Base-by-base conservation (phyloP, 2,888 invertebrate genomes). In the Polyploca ridens region DNA sequence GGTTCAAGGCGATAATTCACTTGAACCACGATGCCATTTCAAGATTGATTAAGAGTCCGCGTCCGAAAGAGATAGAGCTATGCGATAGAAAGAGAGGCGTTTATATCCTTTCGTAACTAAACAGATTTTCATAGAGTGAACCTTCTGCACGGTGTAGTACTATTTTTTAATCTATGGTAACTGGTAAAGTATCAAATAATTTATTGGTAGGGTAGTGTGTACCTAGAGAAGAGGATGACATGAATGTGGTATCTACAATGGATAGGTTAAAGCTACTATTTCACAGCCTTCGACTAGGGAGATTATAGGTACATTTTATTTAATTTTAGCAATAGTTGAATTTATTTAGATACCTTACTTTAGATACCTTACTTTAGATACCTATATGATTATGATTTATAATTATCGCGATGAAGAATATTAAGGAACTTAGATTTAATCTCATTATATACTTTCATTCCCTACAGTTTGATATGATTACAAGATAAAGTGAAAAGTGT, bases 231-330 rank as follows among this genome's bases (percentile, higher is more conserved):
- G 13, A 33, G 27, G 13, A 41, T 61, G 41, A 60, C n/a, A 60
- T 14, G 27, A 63, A 73, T 64, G 74, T 86, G 83, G 66, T 90
- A 85, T 88, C 87, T 90, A 92, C 85, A 88, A 75, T 86, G 90
- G 85, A 74, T 75, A 89, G 90, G 90, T 93, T 93, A 94, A 94
- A 94, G 93, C 93, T 93, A 89, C 86, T 84, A 88, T 84, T 84
- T 93, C 93, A 94, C 93, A 94, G 93, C 93, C 93, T 87, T 91
- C 84, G 87, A 89, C 88, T 85, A 83, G 90, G 89, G 86, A 90
- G 88, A 90, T 90, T 86, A 74, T 76, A 54, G 19, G 54, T 49
- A 49, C 16, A 49, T 49, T 13, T 13, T 41, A 41, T 13, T 13
- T 46, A n/a, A 46, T 54, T 54, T 54, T 54, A 54, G 54, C 54